phyloP scores from a whole-genome alignment of 2,797 vertebrate genomes.

The Bryconaethiops microstoma region DNA sequence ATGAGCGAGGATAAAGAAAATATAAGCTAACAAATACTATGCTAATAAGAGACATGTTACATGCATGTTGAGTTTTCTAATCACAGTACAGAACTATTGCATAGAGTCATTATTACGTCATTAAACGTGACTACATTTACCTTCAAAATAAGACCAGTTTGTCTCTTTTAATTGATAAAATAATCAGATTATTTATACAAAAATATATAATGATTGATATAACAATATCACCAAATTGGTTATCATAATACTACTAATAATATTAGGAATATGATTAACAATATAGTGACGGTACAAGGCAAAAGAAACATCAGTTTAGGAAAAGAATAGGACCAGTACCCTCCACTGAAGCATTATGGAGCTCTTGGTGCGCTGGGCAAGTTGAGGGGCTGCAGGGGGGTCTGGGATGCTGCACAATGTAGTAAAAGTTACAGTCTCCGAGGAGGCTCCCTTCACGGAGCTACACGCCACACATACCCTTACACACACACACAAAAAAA shows the following conservation, averaged over 20 bases:
- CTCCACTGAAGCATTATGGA: constrained; percentile 81
- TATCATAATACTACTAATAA: too few relatives aligned
- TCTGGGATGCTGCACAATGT: constrained; percentile 78
- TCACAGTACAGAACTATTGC: too few relatives aligned
- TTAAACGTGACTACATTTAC: too few relatives aligned
- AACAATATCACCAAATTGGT: too few relatives aligned
- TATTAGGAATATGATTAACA: background rate
- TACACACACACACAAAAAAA: constrained; percentile 34
- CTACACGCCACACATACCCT: constrained; percentile 77
- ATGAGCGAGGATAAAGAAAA: constrained; percentile 43
- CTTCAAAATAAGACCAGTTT: too few relatives aligned
- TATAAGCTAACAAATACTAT: background rate
- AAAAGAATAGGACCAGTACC: constrained; percentile 58
- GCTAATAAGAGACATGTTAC: background rate
- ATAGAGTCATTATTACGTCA: too few relatives aligned
- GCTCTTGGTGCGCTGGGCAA: constrained; percentile 76
- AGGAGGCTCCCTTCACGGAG: constrained; percentile 73
- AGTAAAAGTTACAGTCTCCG: constrained; percentile 77
- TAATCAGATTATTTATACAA: too few relatives aligned
- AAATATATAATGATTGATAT: too few relatives aligned
- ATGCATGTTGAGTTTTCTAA: too few relatives aligned
- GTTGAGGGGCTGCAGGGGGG: constrained; percentile 73
- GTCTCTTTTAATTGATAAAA: too few relatives aligned
- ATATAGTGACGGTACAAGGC: background rate
- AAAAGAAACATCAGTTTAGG: too few relatives aligned